Base-by-base conservation (phyloP, 2,113 vertebrate genomes). In the Phyllostomus discolor region DNA sequence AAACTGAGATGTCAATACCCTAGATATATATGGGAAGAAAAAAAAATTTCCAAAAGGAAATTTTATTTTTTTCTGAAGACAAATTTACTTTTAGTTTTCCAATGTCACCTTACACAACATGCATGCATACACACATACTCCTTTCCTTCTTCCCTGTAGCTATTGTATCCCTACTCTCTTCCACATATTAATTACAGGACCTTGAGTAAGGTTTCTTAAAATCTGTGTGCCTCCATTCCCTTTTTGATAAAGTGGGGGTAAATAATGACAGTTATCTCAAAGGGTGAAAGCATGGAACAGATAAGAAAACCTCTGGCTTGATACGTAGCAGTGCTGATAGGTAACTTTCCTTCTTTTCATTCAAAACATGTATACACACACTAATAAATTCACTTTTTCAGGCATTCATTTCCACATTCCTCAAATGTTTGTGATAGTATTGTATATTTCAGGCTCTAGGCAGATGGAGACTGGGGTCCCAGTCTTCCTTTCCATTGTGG, bases 191-290 rank as follows among this genome's bases (percentile, higher is more conserved):
- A 24, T 38, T 62, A 82, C 46, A 54, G 79, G 54, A 93, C 10
- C 43, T 88, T 91, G 66, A 91, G 22, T n/a, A 75, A 95, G 38
- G 31, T 91, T 93, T 85, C 38, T 85, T 96, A 93, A 57, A 89
- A 86, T 79, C 12, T 89, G 22, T 88, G 33, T 92, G 78, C 11
- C 43, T 93, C 59, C 16, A 92, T 79, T 84, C 96, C 46, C 8
- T 73, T 94, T 95, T 88, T 86, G 67, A 24, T 96, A 91, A 92
- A 91, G 72, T 82, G 5, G 26, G 33, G 38, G 57, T 41, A 95
- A 92, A 69, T 81, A 79, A 92, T 92, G 33, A 72, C 33, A 91
- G 93, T 96, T 59, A 91, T 35, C 52, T 83, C n/a, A 86, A 97
- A 90, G 33, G 72, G 93, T 80, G 62, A 93, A 96, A 95, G 26